Conservation (phyloP, 1,140 invertebrate genomes). For the Meloidogyne hapla region DNA sequence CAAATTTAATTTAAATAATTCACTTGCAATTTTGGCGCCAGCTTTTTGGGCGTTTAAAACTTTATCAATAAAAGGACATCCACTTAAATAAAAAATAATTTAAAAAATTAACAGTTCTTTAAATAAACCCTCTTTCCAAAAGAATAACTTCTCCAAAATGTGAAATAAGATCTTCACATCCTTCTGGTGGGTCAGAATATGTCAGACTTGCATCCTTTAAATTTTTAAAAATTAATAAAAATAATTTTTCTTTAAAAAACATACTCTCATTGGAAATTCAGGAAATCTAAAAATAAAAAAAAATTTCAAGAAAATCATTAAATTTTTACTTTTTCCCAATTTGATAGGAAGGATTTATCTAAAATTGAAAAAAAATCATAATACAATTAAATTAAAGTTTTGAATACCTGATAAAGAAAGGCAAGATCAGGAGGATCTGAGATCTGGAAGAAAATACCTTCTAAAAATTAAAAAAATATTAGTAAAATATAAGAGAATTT, state of each 20-base stretch:
- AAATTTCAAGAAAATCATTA: not conserved
- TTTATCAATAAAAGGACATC: slow-evolving; percentile 57
- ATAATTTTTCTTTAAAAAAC: not conserved
- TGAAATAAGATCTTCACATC: slow-evolving; percentile 28
- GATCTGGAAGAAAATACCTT: slow-evolving; percentile 40
- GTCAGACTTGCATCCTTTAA: slow-evolving; percentile 37
- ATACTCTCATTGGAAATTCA: not conserved
- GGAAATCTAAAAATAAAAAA: not conserved
- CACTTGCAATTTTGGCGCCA: slow-evolving; percentile 43
- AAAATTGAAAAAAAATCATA: not conserved
- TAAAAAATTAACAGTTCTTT: not conserved
- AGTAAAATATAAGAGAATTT: too few relatives aligned
- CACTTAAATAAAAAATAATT: slow-evolving; percentile 41
- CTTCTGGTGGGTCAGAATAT: slow-evolving; percentile 51
- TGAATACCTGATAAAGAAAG: slow-evolving; percentile 34
- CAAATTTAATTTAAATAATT: not conserved
- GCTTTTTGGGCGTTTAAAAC: slow-evolving; percentile 50
- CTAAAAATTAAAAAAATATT: slow-evolving; percentile 29
- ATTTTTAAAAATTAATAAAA: slow-evolving; percentile 7
- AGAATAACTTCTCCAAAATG: slow-evolving; percentile 50
- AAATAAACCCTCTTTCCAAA: slow-evolving; percentile 51
- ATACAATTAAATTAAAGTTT: not conserved
- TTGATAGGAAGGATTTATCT: slow-evolving; percentile 35
- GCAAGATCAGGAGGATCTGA: slow-evolving; percentile 29
- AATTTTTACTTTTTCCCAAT: slow-evolving; percentile 24